phyloP scores from a whole-genome alignment of 1,140 invertebrate species.

The Colletes latitarsis region DNA sequence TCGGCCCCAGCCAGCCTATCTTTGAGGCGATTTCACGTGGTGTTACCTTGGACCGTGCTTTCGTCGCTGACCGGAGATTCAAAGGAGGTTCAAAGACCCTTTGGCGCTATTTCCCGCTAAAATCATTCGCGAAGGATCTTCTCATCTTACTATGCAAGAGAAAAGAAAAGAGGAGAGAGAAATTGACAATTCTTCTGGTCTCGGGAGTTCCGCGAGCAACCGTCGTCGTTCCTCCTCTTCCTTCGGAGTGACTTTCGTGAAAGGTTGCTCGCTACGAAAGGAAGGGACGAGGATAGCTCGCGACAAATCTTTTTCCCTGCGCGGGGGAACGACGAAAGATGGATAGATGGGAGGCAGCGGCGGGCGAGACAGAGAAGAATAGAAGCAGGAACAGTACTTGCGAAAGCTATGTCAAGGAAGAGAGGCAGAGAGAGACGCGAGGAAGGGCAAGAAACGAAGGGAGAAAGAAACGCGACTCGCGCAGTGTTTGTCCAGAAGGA shows the following conservation, averaged over 20 bases:
- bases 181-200: slow-evolving; percentile 63
- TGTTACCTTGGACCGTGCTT: slow-evolving; percentile 38
- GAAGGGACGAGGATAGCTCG: slow-evolving; percentile 7
- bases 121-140: slow-evolving; percentile 60
- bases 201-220: slow-evolving; percentile 18
- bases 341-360: not conserved
- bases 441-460: slow-evolving; percentile 7
- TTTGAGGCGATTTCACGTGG: slow-evolving; percentile 54
- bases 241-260: slow-evolving; percentile 28
- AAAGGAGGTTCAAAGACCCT: slow-evolving; percentile 55
- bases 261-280: slow-evolving; percentile 11
- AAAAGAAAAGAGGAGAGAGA: slow-evolving; percentile 40
- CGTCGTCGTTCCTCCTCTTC: not conserved
- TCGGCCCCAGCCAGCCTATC: slow-evolving; percentile 32
- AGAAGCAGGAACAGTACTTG: slow-evolving; percentile 10
- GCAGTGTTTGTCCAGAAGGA: slow-evolving; percentile 74
- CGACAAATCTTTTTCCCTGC: slow-evolving; percentile 56
- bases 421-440: not conserved
- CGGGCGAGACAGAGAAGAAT: slow-evolving; percentile 3
- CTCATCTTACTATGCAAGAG: slow-evolving; percentile 66
- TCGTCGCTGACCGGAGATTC: slow-evolving; percentile 43
- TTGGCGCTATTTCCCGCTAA: slow-evolving; percentile 59
- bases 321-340: slow-evolving; percentile 31
- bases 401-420: slow-evolving; percentile 11
- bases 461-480: slow-evolving; percentile 37